Evolutionary conservation across 2,113 vertebrate genomes (phyloP).

Genomic region (Myanophis thanlyinensis): DNA sequence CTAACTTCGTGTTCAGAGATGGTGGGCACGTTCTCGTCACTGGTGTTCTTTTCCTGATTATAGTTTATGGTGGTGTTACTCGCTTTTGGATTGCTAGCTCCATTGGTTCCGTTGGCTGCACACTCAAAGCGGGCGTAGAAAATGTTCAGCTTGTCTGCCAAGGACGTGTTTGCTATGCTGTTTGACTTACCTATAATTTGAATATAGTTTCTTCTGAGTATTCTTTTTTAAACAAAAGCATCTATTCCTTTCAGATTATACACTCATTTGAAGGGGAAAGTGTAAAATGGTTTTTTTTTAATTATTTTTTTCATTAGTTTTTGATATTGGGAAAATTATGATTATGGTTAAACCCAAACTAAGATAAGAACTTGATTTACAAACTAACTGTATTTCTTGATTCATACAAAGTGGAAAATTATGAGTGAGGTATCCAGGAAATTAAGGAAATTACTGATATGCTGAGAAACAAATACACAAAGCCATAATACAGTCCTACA

Average conservation of each 20-base stretch:
- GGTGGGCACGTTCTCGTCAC: too few relatives aligned
- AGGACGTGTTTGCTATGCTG: neutral
- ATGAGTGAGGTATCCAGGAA: neutral
- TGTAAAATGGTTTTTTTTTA: neutral
- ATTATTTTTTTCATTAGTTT: neutral
- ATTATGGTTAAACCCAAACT: neutral
- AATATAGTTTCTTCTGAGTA: neutral
- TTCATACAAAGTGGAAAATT: neutral
- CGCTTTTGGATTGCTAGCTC: too few relatives aligned
- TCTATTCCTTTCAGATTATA: neutral
- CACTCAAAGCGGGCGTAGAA: too few relatives aligned
- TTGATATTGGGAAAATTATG: neutral
- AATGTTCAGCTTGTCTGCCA: too few relatives aligned
- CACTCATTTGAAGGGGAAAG: neutral
- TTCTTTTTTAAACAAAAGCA: neutral
- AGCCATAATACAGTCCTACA: neutral
- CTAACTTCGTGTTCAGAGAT: too few relatives aligned
- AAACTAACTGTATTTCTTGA: neutral
- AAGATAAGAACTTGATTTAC: neutral
- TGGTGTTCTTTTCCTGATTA: too few relatives aligned
- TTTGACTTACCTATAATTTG: neutral
- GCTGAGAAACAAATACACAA: neutral
- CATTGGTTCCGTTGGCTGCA: too few relatives aligned
- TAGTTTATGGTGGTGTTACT: too few relatives aligned
- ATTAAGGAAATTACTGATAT: neutral